Conservation (phyloP, 1,140 invertebrate genomes). For the Drosophila orena region DNA sequence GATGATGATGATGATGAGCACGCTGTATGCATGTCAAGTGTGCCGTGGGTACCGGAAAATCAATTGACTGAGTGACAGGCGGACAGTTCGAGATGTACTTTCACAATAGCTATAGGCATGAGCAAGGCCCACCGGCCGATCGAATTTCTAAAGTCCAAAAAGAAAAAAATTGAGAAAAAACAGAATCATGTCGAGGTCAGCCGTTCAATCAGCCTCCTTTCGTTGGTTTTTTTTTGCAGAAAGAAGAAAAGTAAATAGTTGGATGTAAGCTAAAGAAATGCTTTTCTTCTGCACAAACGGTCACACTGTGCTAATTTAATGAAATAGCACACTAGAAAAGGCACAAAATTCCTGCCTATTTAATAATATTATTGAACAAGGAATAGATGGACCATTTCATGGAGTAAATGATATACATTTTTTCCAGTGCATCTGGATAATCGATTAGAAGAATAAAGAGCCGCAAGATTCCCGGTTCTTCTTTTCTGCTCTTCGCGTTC, state of each 20-base stretch:
- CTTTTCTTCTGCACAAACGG: background rate
- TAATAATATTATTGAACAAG: too few species aligned
- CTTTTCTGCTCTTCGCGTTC: conserved; percentile 4
- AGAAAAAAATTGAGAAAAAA: conserved; percentile 39
- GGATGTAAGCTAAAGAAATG: background rate
- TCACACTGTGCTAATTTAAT: background rate
- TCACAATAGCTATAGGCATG: conserved; percentile 58
- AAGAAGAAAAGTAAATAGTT: conserved; percentile 1
- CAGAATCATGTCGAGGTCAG: conserved; percentile 53
- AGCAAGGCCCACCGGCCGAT: conserved; percentile 35
- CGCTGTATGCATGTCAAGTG: conserved; percentile 76
- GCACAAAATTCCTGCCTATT: too few species aligned
- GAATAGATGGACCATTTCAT: background rate
- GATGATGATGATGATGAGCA: conserved; percentile 32
- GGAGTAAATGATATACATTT: background rate
- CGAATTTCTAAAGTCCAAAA: conserved; percentile 68
- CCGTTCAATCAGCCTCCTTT: conserved; percentile 43
- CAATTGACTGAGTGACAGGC: conserved; percentile 75
- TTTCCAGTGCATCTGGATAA: conserved; percentile 22
- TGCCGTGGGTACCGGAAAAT: conserved; percentile 74
- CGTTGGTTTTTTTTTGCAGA: background rate
- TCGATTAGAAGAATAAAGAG: conserved; percentile 22
- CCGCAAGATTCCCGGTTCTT: conserved; percentile 18
- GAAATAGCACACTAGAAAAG: too few species aligned
- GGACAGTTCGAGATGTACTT: conserved; percentile 63